Percentiles rank a stretch among this genome's conserved stretches.
Conservation (phyloP, 1,140 invertebrate genomes). For the Drosophila ercepeae region DNA sequence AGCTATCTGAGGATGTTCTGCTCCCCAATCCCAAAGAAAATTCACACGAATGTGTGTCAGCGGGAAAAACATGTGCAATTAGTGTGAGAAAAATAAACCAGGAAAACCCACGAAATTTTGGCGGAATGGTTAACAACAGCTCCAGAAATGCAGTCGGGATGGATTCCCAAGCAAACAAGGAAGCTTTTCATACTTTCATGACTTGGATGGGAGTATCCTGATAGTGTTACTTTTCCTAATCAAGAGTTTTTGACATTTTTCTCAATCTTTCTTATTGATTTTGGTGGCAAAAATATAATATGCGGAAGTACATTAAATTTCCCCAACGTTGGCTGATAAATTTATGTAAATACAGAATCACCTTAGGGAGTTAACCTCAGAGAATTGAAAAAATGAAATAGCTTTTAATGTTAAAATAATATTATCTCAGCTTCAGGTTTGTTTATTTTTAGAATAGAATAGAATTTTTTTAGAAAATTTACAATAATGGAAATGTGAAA, state of each 20-base stretch:
- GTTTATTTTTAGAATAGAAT: background rate
- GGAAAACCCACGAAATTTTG: slow-evolving; percentile 9
- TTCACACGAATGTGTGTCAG: slow-evolving; percentile 4
- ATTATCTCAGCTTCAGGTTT: background rate
- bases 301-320: no score
- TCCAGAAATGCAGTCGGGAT: slow-evolving; percentile 43
- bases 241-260: no score
- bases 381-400: background rate
- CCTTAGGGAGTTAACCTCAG: background rate
- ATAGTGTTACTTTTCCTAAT: no score
- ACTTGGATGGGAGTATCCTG: no score
- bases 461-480: background rate
- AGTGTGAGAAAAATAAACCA: slow-evolving; percentile 7
- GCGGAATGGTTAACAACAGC: slow-evolving; percentile 1
- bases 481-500: no score
- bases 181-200: background rate
- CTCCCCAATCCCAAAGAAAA: slow-evolving; percentile 16
- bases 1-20: slow-evolving; percentile 23
- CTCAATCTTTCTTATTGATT: no score
- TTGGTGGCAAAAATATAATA: no score
- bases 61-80: slow-evolving; percentile 35
- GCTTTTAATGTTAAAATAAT: background rate
- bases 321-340: background rate
- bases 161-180: background rate
- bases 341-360: background rate